Evolutionary conservation across 2,797 vertebrate species (phyloP).

Genomic region (Neopelma chrysocephalum): DNA sequence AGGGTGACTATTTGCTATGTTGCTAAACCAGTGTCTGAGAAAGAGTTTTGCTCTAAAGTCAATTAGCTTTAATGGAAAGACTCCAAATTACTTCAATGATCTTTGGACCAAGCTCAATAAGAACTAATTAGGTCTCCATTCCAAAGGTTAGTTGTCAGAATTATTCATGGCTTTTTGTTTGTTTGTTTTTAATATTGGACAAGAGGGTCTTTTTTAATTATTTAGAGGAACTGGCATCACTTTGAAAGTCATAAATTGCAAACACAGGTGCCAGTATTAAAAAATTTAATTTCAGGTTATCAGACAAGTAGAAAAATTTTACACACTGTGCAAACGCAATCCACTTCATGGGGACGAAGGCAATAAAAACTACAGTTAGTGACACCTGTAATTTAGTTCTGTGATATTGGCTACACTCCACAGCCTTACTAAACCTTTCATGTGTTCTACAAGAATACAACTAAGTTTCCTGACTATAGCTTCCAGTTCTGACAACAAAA

Average conservation of each 20-base stretch:
- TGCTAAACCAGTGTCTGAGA: not conserved
- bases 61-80: constrained; percentile 37
- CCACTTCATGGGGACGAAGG: not conserved
- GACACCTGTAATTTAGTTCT: not conserved
- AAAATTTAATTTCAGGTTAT: not conserved
- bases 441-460: not conserved
- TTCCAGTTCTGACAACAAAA: not conserved
- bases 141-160: constrained; percentile 23
- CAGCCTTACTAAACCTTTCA: not conserved
- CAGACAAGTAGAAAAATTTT: not conserved
- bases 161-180: constrained; percentile 38
- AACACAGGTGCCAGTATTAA: not conserved
- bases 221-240: not conserved
- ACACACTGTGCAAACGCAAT: not conserved
- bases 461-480: not conserved
- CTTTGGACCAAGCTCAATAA: constrained; percentile 29
- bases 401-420: not conserved
- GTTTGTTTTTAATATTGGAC: constrained; percentile 6
- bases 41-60: constrained; percentile 9
- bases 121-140: constrained; percentile 37
- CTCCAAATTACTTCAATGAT: constrained; percentile 43
- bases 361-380: not conserved
- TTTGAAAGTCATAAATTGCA: not conserved
- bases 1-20: not conserved
- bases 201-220: not conserved